A percentile compares a stretch with the other conserved stretches of the same genome.
Evolutionary conservation across 2,113 vertebrate genomes (phyloP).

Genomic region (Perca schrenkii): DNA sequence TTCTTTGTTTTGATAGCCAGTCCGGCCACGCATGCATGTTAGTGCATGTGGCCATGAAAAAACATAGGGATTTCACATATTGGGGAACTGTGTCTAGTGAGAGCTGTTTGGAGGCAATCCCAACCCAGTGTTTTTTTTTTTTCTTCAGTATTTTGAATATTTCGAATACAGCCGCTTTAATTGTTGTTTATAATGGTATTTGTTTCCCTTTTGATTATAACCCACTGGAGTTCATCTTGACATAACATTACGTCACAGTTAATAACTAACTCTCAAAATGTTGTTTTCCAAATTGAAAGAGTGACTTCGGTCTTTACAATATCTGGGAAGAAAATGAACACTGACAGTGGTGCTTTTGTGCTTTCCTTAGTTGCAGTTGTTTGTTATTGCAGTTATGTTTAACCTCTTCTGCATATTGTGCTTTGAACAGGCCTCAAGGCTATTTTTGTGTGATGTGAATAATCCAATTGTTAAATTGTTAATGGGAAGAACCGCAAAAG

Average conservation of each 20-base stretch:
- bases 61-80: too few relatives aligned
- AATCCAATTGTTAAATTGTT: not conserved
- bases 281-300: not conserved
- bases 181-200: not conserved
- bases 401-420: not conserved
- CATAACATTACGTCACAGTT: not conserved
- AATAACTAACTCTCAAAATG: not conserved
- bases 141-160: too few relatives aligned
- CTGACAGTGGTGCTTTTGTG: not conserved
- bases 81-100: too few relatives aligned
- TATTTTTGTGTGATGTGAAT: not conserved
- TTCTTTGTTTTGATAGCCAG: too few relatives aligned
- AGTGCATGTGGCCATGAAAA: too few relatives aligned
- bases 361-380: not conserved
- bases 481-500: not conserved
- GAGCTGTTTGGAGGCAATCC: too few relatives aligned
- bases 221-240: not conserved
- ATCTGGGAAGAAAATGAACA: not conserved
- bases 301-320: not conserved
- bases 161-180: too few relatives aligned
- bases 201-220: not conserved
- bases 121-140: too few relatives aligned
- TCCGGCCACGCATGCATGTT: too few relatives aligned
- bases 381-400: not conserved
- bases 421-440: not conserved